phyloP scores from a whole-genome alignment of 2,888 invertebrate species.

The Tanytarsus gracilentus region DNA sequence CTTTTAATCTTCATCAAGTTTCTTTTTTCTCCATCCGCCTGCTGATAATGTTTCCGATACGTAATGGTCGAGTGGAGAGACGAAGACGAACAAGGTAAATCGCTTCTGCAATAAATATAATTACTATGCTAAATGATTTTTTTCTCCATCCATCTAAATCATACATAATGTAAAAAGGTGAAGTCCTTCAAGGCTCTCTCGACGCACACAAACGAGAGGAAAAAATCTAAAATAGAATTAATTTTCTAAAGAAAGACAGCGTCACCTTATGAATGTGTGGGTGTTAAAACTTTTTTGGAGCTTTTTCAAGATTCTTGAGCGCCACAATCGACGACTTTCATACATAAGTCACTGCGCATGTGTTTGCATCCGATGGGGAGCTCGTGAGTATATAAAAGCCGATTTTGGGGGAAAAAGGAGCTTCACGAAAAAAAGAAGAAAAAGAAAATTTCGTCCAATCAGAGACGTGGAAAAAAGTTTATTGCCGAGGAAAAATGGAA shows the following conservation, averaged over 20 bases:
- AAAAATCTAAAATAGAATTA: too few relatives aligned
- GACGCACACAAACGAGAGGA: too few relatives aligned
- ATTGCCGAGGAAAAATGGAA: slow-evolving; percentile 5
- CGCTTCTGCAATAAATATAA: slow-evolving; percentile 5
- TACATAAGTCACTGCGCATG: slow-evolving; percentile 23
- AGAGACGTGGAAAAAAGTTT: slow-evolving; percentile 18
- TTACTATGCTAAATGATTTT: slow-evolving; percentile 6
- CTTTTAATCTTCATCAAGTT: slow-evolving; percentile 10
- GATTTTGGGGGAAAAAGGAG: slow-evolving; percentile 17
- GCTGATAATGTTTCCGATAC: too few relatives aligned
- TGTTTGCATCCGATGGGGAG: slow-evolving; percentile 2
- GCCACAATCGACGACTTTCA: not conserved
- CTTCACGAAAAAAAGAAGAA: slow-evolving; percentile 11
- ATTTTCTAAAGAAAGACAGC: too few relatives aligned
- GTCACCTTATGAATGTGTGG: too few relatives aligned
- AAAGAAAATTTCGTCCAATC: slow-evolving; percentile 19
- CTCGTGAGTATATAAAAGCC: not conserved
- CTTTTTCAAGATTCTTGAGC: slow-evolving; percentile 18
- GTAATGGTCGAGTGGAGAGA: too few relatives aligned
- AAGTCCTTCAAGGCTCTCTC: too few relatives aligned
- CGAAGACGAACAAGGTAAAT: not conserved
- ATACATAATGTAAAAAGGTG: not conserved
- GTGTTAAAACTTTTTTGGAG: slow-evolving; percentile 15
- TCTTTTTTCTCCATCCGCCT: too few relatives aligned
- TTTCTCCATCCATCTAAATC: not conserved